Evolutionary conservation across 2,113 vertebrate genomes (phyloP), one percentile per base, ranked within the genome.

Genomic region (Rhinolophus sinicus): DNA sequence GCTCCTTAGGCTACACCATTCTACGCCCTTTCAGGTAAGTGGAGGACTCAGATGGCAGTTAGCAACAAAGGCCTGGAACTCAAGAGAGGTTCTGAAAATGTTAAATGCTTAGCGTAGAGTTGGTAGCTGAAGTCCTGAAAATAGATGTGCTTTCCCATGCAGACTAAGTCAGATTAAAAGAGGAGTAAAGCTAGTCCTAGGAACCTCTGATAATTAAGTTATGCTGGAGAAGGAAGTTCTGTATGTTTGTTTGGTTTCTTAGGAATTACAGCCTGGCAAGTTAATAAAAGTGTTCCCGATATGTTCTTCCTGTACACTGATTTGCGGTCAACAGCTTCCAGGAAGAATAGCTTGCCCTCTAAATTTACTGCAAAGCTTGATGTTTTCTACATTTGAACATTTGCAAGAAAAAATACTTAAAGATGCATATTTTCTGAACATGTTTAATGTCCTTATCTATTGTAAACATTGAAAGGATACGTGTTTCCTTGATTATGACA

Each of bases 401-500:
- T 15, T 94, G 60, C 52, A 92, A 88, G 73, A 75, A 70, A 90
- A 65, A 60, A 81, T 9, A 40, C 13, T 9, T 2, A 81, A n/a
- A 93, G 12, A 14, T 1, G 14, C 4, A 58, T 95, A 33, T 83
- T 54, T 87, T 67, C 65, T 75, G 28, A 76, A 76, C 60, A 72
- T 67, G n/a, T 69, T 40, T 88, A 91, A 85, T 85, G 15, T 18
- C 14, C 16, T 62, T 50, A 70, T 81, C 18, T 78, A 50, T 50
- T 30, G 19, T 65, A 73, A 86, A 90, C 52, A 84, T 0, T 30
- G 93, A 98, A 99, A 99, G 99, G 99, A 99, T 99, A 99, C 99
- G 99, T 0, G 99, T 99, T 97, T 99, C 99, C 97, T 99, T 99
- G 98, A 99, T 99, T 98, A 99, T 99, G 97, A 99, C 99, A 83